Evolutionary conservation across 2,113 vertebrate genomes (phyloP), one percentile per base, ranked within the genome.

Genomic region (Tragelaphus strepsiceros): DNA sequence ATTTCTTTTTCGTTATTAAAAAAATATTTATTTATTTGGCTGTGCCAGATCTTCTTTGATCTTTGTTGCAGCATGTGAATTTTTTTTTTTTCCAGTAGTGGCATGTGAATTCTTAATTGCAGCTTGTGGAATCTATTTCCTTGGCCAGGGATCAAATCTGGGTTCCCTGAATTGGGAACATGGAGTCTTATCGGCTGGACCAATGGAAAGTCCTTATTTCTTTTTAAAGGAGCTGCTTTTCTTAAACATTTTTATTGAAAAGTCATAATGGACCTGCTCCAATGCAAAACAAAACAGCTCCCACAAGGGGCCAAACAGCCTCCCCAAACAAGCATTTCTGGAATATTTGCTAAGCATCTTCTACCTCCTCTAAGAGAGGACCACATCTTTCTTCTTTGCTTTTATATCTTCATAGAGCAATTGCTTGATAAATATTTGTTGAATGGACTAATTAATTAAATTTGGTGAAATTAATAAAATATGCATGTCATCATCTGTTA

Each of bases 171-270:
- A 77, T 21, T 24, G 35, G 35, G 21, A 77, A 26, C 71, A 43
- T 26, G 35, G 71, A 77, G 71, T 43, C 71, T 80, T 28, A 49
- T 43, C 7, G 0, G 24, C 26, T 80, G 43, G 43, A 46, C 77
- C 14, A 49, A 8, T 5, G 77, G 77, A 14, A 49, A 49, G 43
- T 49, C 14, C 43, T 13, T 43, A 43, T 43, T 81, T 51, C 28
- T 81, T 82, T 46, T 58, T 26, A 30, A 82, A 83, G 43, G 74
- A 88, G 46, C 12, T 94, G 19, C 85, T 91, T 92, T 35, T 88
- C 80, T 90, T 77, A 91, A 94, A 62, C 16, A 78, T 96, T 93
- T 93, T 95, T 93, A 83, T 39, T 93, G 67, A 97, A 92, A 96
- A 90, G 21, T 58, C 56, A 64, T 78, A 78, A 85, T 53, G 58